A percentile compares a stretch with the other conserved stretches of the same genome.
These are phyloP conservation scores for Leucoraja erinaceus DNA, from an alignment of 2,113 vertebrate species.

Conservation along the genomic window DNA sequence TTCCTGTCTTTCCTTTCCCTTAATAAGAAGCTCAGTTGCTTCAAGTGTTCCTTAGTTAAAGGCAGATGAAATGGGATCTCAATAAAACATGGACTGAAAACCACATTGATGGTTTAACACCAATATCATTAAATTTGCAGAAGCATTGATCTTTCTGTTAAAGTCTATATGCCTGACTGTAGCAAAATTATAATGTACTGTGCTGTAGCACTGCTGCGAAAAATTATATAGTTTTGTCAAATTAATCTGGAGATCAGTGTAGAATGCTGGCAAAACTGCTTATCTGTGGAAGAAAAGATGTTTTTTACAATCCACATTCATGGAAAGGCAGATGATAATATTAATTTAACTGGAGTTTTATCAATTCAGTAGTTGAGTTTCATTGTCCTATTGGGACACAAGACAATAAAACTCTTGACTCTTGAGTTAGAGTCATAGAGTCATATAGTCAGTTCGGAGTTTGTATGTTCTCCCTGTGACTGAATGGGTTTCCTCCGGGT, in stretches of 20 bases:
- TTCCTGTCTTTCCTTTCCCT: not conserved
- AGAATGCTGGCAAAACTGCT: not conserved
- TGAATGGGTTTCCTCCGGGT: too few species aligned
- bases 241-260: not conserved
- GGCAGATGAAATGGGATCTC: not conserved
- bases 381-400: too few species aligned
- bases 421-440: too few species aligned
- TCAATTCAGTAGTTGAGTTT: not conserved
- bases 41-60: not conserved
- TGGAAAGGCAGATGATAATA: not conserved
- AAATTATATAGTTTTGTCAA: too few species aligned
- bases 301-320: not conserved
- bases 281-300: not conserved
- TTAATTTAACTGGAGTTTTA: not conserved
- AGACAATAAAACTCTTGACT: too few species aligned
- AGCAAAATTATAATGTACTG: not conserved
- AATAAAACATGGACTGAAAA: not conserved
- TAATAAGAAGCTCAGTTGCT: not conserved
- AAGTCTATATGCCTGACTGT: not conserved
- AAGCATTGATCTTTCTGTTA: not conserved
- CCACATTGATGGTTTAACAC: not conserved
- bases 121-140: not conserved
- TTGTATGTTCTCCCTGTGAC: too few species aligned
- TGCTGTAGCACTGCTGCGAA: too few species aligned
- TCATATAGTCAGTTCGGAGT: too few species aligned